Percentiles rank a stretch among this genome's conserved stretches.
Evolutionary conservation across 2,888 invertebrate species (phyloP).

Genomic region (Blastobasis lacticolella): DNA sequence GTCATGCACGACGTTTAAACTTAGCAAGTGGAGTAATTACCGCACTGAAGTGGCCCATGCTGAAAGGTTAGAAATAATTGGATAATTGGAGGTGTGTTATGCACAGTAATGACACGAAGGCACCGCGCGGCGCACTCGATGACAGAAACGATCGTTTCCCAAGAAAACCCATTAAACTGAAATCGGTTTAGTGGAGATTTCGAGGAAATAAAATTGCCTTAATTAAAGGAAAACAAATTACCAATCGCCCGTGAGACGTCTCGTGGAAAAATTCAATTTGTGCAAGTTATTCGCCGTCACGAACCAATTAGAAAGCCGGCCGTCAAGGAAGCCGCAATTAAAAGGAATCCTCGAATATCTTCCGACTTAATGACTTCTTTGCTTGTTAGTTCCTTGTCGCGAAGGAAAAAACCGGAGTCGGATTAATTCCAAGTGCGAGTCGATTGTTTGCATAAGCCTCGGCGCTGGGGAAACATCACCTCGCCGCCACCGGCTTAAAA

Average conservation of each 20-base stretch:
- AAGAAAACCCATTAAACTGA: constrained; percentile 1
- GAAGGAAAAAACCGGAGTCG: constrained; percentile 63
- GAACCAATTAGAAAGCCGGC: constrained; percentile 68
- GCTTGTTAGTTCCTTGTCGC: constrained; percentile 74
- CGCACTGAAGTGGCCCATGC: constrained; percentile 26
- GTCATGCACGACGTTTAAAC: constrained; percentile 65
- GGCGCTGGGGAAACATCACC: constrained; percentile 68
- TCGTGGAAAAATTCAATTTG: constrained; percentile 51
- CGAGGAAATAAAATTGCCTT: constrained; percentile 2
- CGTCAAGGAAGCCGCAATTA: constrained; percentile 69
- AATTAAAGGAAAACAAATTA: constrained; percentile 13
- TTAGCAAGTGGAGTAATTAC: constrained; percentile 39
- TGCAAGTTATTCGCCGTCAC: constrained; percentile 53
- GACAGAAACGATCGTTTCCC: constrained; percentile 10
- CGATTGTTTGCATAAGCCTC: constrained; percentile 74
- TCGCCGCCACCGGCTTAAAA: constrained; percentile 72
- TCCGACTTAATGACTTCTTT: constrained; percentile 73
- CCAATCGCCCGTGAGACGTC: constrained; percentile 18
- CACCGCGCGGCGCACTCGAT: constrained; percentile 37
- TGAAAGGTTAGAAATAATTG: constrained; percentile 74
- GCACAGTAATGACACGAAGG: constrained; percentile 54
- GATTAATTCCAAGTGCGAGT: constrained; percentile 74
- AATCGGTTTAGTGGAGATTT: background rate
- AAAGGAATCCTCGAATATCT: constrained; percentile 70
- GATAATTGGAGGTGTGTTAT: constrained; percentile 61